Evolutionary conservation across 1,140 invertebrate genomes (phyloP), one percentile per base, ranked within the genome.

Genomic region (Anagrus nilaparvatae): DNA sequence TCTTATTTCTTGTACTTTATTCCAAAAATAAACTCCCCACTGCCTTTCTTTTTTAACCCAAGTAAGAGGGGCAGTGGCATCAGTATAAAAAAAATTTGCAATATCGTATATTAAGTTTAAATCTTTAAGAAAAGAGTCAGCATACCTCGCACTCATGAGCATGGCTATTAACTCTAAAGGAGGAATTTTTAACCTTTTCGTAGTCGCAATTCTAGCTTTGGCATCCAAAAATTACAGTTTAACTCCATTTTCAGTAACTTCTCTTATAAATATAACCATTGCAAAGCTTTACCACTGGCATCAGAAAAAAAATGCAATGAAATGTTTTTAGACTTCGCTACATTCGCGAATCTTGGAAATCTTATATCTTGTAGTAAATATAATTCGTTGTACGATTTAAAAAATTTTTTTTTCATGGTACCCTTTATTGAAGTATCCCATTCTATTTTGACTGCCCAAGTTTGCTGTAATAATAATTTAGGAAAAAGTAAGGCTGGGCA

Each of bases 131-230:
- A 44, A 44, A 5, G 45, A 44, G 2, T 24, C 16, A 17, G 47
- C 38, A 20, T 64, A 39, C 40, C 61, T 25, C 12, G 51, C 49
- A 17, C 51, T 58, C 3, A 66, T 55, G 3, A 53, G 34, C 5
- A 57, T 55, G 10, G 54, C 61, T 40, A 65, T 36, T 6, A 68
- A 44, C 47, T 63, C 60, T 4, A 67, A 41, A 30, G 56, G 49
- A 4, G 56, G 59, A 23, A 63, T 55, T 1, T 51, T 58, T 4
- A 50, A 29, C 29, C 44, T 42, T 33, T 56, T 3, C 53, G 36
- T 40, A 56, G 62, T 59, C 6, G 60, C 51, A 0, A 64, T 48
- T 45, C 59, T 31, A n/a, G 51, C 20, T 46, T 64, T 65, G 7
- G 55, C 52, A 17, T 51, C 40, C 16, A 64, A 5, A 28, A 41